These are phyloP conservation scores for Apis dorsata DNA, from an alignment of 1,140 invertebrate genomes.

Conservation along the genomic window DNA sequence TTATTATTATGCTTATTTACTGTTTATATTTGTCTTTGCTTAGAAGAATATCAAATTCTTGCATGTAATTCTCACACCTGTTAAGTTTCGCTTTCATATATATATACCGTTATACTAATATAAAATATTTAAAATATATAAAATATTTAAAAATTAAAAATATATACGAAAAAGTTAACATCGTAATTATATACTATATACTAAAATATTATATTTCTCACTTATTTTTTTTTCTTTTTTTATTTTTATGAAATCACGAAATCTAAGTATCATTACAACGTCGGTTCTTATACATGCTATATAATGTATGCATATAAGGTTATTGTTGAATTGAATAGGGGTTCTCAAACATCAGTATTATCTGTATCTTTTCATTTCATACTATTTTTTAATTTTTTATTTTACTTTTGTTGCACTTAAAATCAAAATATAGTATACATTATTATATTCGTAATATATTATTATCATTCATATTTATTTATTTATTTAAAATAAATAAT, in stretches of 20 bases:
- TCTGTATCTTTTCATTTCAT: not conserved
- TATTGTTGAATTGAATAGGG: constrained; percentile 18
- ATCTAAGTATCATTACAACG: constrained; percentile 4
- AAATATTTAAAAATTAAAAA: constrained; percentile 33
- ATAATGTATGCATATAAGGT: too few relatives aligned
- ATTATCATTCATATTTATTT: not conserved
- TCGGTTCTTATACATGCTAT: not conserved
- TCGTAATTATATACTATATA: not conserved
- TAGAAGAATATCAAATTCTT: not conserved
- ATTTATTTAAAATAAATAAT: not conserved
- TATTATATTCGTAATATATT: not conserved
- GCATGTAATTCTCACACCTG: not conserved
- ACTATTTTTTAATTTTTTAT: not conserved
- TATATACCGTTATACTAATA: not conserved
- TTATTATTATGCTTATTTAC: not conserved
- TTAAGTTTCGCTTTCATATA: constrained; percentile 18
- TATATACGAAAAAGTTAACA: not conserved
- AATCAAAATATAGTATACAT: not conserved
- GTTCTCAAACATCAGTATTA: constrained; percentile 20
- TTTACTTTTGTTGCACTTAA: not conserved
- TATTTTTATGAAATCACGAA: not conserved
- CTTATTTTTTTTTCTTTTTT: not conserved
- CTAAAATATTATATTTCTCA: not conserved
- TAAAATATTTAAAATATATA: constrained; percentile 30
- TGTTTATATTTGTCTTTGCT: not conserved